Evolutionary conservation across 1,140 invertebrate species (phyloP).

Genomic region (Harlomillsia oculata): DNA sequence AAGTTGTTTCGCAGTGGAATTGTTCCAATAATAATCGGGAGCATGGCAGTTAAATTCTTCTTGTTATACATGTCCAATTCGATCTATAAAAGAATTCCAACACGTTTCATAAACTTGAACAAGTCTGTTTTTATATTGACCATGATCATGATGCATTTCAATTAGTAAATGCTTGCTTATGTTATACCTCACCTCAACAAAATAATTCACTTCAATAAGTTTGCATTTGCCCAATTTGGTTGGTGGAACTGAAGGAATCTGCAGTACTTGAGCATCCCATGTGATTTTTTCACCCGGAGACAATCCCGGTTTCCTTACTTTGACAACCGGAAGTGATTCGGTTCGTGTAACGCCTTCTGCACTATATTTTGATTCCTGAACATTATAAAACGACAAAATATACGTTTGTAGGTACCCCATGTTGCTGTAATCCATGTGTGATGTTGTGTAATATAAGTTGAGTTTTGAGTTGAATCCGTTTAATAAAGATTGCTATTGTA

Average conservation of each 20-base stretch:
- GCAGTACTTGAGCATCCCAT: not conserved
- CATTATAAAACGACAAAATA: too few relatives aligned
- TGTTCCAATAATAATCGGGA: slow-evolving; percentile 18
- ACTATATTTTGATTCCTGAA: too few relatives aligned
- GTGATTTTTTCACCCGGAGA: slow-evolving; percentile 4
- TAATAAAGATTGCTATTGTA: not conserved
- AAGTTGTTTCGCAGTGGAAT: slow-evolving; percentile 23
- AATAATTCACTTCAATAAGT: slow-evolving; percentile 4
- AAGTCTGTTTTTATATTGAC: too few relatives aligned
- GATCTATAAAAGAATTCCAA: not conserved
- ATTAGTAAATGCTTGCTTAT: too few relatives aligned
- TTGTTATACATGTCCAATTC: slow-evolving; percentile 21
- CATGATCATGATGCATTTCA: too few relatives aligned
- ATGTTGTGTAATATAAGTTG: too few relatives aligned
- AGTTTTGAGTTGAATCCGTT: too few relatives aligned
- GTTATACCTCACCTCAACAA: not conserved
- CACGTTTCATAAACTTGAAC: too few relatives aligned
- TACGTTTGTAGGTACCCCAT: too few relatives aligned
- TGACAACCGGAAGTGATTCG: not conserved
- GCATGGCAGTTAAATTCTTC: slow-evolving; percentile 8
- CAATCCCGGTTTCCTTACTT: not conserved
- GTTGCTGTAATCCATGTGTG: too few relatives aligned
- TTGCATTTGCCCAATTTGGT: slow-evolving; percentile 11
- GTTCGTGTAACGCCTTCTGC: not conserved
- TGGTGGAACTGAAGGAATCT: slow-evolving; percentile 8